These are phyloP conservation scores for Anoplius nigerrimus DNA, from an alignment of 2,888 invertebrate species.

Conservation along the genomic window DNA sequence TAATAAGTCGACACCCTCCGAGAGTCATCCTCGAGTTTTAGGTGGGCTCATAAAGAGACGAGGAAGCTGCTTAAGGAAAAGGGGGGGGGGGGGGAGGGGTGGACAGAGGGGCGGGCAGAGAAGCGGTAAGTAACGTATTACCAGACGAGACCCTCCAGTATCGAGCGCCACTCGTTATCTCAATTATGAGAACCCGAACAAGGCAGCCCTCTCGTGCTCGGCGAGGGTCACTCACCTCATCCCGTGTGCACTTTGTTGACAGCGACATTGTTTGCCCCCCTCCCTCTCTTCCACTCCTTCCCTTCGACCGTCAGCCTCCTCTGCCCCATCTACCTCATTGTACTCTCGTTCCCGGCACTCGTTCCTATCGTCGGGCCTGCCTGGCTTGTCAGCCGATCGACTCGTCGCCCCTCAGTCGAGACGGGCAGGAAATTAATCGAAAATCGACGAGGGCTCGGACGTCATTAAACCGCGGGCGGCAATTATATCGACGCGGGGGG, in stretches of 20 bases:
- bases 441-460: no score
- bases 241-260: conserved; percentile 23
- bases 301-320: no score
- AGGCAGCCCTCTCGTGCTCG: conserved; percentile 32
- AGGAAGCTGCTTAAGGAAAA: conserved; percentile 25
- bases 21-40: conserved; percentile 27
- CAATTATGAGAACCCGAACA: conserved; percentile 46
- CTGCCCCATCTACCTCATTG: no score
- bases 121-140: conserved; percentile 28
- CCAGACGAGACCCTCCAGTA: conserved; percentile 31
- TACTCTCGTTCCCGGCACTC: no score
- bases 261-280: conserved; percentile 1
- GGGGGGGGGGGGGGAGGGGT: neutral
- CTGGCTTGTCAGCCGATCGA: no score
- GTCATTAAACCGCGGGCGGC: no score
- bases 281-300: neutral
- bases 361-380: no score
- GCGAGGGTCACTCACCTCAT: conserved; percentile 31
- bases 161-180: conserved; percentile 50
- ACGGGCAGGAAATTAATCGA: no score
- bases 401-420: no score
- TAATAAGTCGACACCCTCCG: conserved; percentile 59
- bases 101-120: conserved; percentile 15
- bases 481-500: no score
- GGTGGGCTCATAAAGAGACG: conserved; percentile 24